These are phyloP conservation scores for Sarotherodon lohbergeri DNA, from an alignment of 2,113 vertebrate genomes.

Conservation along the genomic window DNA sequence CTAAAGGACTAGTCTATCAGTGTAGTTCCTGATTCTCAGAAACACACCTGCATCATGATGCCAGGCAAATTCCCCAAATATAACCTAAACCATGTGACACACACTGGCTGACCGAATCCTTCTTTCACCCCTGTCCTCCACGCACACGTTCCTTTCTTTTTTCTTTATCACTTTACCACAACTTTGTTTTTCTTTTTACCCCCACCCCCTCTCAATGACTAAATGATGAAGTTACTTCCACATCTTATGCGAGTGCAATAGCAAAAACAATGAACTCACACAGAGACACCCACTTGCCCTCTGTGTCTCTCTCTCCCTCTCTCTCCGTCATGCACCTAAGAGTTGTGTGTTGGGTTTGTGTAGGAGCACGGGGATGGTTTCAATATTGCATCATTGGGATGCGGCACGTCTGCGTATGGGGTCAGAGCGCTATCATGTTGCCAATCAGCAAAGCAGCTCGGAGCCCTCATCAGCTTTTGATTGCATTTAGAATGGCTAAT, in stretches of 20 bases:
- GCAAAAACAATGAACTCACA: slow-evolving; percentile 1
- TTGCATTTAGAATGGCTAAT: slow-evolving; percentile 75
- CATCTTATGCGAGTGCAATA: not conserved
- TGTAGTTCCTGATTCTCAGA: slow-evolving; percentile 70
- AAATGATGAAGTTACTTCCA: slow-evolving; percentile 28
- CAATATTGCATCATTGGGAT: slow-evolving; percentile 59
- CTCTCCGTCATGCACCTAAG: not conserved
- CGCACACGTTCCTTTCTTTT: not conserved
- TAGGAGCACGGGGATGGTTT: slow-evolving; percentile 17
- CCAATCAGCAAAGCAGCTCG: slow-evolving; percentile 62
- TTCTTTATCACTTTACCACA: slow-evolving; percentile 4
- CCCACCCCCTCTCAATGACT: slow-evolving; percentile 7
- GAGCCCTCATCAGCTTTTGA: slow-evolving; percentile 69
- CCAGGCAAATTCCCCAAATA: slow-evolving; percentile 20
- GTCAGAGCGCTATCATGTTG: slow-evolving; percentile 67
- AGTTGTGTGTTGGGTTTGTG: slow-evolving; percentile 25
- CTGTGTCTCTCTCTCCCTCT: not conserved
- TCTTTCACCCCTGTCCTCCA: not conserved
- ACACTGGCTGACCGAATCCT: slow-evolving; percentile 5
- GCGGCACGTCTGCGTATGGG: slow-evolving; percentile 46
- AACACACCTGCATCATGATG: slow-evolving; percentile 52
- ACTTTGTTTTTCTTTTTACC: not conserved
- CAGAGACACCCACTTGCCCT: not conserved
- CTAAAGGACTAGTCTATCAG: slow-evolving; percentile 41
- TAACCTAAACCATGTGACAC: slow-evolving; percentile 10